phyloP scores from a whole-genome alignment of 2,797 vertebrate genomes.

The Tamandua tetradactyla region DNA sequence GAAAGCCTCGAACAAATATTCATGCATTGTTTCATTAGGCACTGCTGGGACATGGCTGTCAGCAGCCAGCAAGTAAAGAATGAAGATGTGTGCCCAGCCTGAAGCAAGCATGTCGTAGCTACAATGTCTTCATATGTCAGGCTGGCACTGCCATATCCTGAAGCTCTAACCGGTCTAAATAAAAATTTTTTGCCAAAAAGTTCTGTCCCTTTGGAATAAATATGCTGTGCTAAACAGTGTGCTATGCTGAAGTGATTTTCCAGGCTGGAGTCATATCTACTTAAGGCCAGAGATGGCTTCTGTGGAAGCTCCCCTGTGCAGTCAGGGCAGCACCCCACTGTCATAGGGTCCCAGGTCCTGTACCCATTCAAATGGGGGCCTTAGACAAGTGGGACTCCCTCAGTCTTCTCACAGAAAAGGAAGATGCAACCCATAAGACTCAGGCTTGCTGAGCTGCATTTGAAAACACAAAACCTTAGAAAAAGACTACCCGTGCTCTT shows the following conservation, averaged over 20 bases:
- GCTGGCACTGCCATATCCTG: not conserved
- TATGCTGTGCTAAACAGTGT: not conserved
- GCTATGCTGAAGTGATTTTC: not conserved
- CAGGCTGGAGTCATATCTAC: not conserved
- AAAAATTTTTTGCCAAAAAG: not conserved
- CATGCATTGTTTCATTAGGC: not conserved
- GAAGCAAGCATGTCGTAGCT: not conserved
- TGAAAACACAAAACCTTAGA: constrained; percentile 15
- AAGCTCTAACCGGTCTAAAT: not conserved
- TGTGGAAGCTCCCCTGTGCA: fast-evolving
- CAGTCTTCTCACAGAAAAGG: not conserved
- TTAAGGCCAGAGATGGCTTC: not conserved
- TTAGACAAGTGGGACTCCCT: not conserved
- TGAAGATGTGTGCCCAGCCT: not conserved
- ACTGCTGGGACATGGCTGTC: not conserved
- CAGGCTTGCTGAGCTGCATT: not conserved
- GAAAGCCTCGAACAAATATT: not conserved
- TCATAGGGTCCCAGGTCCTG: not conserved
- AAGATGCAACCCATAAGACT: not conserved
- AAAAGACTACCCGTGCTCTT: not conserved
- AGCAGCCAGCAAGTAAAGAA: not conserved
- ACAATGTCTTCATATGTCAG: not conserved
- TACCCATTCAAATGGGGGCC: fast-evolving
- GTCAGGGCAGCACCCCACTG: not conserved
- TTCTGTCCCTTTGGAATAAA: not conserved